These are phyloP conservation scores for Astatoreochromis straeleni DNA, from an alignment of 2,113 vertebrate species.

Conservation along the genomic window DNA sequence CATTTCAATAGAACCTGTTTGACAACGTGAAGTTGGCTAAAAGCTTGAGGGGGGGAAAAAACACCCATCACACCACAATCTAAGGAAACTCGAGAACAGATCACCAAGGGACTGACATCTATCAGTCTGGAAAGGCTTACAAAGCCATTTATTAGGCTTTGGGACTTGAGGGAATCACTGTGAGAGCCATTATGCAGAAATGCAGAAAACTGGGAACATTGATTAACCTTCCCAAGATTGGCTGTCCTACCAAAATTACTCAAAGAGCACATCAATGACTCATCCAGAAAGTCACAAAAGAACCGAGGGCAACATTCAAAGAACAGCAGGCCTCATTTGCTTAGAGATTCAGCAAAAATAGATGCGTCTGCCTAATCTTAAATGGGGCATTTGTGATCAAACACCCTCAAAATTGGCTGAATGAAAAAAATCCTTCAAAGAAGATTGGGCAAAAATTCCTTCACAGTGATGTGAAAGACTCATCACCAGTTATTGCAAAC, in stretches of 20 bases:
- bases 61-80: not conserved
- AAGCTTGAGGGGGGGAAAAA: accelerated
- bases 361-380: not conserved
- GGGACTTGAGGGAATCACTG: not conserved
- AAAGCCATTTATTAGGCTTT: not conserved
- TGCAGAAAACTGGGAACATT: not conserved
- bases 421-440: not conserved
- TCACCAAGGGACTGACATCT: not conserved
- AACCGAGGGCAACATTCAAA: not conserved
- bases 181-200: not conserved
- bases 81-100: not conserved
- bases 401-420: not conserved
- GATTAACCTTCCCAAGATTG: not conserved
- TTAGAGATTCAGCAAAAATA: not conserved
- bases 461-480: not conserved
- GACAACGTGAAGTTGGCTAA: not conserved
- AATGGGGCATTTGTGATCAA: not conserved
- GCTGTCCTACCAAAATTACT: not conserved
- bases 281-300: not conserved
- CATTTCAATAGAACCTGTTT: not conserved
- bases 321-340: not conserved
- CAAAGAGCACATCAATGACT: not conserved
- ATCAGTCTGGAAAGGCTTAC: not conserved
- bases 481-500: not conserved
- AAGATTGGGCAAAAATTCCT: not conserved